Evolutionary conservation across 2,797 vertebrate genomes (phyloP), one percentile per base, ranked within the genome.

Genomic region (Coregonus sp.): DNA sequence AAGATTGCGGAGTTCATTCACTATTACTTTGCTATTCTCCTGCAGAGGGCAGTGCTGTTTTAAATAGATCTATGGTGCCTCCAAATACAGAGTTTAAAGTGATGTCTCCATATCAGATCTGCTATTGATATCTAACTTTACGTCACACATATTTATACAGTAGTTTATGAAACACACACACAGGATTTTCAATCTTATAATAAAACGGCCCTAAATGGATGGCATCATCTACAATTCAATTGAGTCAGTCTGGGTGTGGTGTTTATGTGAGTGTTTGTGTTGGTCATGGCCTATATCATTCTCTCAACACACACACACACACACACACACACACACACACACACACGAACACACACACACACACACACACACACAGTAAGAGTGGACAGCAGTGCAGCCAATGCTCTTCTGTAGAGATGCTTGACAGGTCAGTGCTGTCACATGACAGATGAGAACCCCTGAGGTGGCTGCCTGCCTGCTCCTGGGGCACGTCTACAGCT

Each of bases 1-100:
- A n/a, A 61, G 40, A 47, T 47, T 29, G 9, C 20, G 9, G 59
- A 12, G 9, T 63, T 63, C 9, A 63, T 63, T 63, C 9, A 63
- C 59, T 20, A 2, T 67, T 20, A 3, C 25, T 52, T 47, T 47
- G 40, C 40, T 47, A 16, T 72, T 25, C 0, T 65, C 72, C 72
- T 15, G 33, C 40, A 74, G 72, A 47, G 35, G 72, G 72, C 72
- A 50, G 56, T 65, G 56, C 1, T 63, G 72, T 63, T 65, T 74
- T 15, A 1, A 25, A 47, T 2, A 47, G 9, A 16, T 18, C 4
- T 5, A 12, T n/a, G 33, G 54, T 61, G 40, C 11, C 40, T 47
- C 40, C 40, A 47, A 47, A 47, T 18, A 20, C 0, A 54, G 6
- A 33, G 5, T 31, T 16, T 1, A 59, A 59, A 59, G 6, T 18